Conservation (phyloP, 2,888 invertebrate species). For the Candidula unifasciata region DNA sequence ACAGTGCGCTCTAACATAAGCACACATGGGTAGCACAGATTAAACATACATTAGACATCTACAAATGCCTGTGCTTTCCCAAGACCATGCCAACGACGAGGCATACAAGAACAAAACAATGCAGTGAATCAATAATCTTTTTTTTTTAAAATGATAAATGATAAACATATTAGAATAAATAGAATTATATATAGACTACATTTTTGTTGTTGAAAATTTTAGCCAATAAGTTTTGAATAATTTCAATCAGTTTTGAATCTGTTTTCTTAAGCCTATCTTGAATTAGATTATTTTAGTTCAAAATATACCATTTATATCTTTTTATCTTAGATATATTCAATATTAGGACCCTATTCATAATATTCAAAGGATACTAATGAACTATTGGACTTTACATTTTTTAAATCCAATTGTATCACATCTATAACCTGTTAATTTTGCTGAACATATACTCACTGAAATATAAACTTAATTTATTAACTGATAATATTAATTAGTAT, state of each 20-base stretch:
- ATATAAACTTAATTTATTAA: no score
- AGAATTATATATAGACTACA: neutral
- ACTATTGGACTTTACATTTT: no score
- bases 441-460: no score
- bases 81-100: conserved; percentile 44
- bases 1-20: conserved; percentile 38
- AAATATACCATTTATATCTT: no score
- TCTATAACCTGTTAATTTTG: no score
- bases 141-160: neutral
- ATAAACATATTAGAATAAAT: conserved; percentile 19
- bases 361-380: no score
- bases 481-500: no score
- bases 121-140: neutral
- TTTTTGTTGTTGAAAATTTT: neutral
- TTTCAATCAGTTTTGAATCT: no score
- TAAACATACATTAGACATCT: conserved; percentile 16
- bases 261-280: neutral
- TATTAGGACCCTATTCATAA: no score
- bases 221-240: no score
- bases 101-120: conserved; percentile 46
- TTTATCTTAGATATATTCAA: no score
- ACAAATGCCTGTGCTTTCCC: conserved; percentile 30
- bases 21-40: conserved; percentile 40
- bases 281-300: neutral
- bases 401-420: no score